Evolutionary conservation across 2,888 invertebrate species (phyloP).

Genomic region (Empis livida): DNA sequence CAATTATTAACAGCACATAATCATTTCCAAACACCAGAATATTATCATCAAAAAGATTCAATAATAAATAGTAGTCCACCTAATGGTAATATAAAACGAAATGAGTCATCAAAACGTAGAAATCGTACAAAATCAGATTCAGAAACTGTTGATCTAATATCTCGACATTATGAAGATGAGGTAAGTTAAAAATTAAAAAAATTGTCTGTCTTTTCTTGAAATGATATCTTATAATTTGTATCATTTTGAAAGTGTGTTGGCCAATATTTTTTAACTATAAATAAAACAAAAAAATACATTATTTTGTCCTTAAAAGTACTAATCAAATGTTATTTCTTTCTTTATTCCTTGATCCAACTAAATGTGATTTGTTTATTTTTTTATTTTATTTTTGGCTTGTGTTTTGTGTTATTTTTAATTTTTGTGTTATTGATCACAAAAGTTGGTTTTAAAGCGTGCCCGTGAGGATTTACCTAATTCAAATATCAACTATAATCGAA

Average conservation of each 20-base stretch:
- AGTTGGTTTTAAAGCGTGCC: slow-evolving; percentile 14
- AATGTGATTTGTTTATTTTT: no score
- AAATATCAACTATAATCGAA: neutral
- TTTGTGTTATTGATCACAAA: neutral
- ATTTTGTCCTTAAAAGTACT: no score
- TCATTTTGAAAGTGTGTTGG: no score
- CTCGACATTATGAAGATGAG: slow-evolving; percentile 1
- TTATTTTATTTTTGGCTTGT: neutral
- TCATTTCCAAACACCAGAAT: slow-evolving; percentile 5
- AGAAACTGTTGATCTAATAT: slow-evolving; percentile 4
- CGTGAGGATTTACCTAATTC: slow-evolving; percentile 9
- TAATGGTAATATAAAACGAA: neutral
- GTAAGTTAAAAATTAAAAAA: slow-evolving; percentile 1
- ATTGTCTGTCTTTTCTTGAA: neutral
- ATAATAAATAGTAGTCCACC: neutral
- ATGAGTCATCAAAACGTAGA: slow-evolving; percentile 7
- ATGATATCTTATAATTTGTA: no score
- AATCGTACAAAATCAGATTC: slow-evolving; percentile 11
- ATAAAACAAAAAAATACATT: no score
- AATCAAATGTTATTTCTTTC: no score
- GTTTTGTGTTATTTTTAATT: neutral
- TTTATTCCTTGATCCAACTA: no score
- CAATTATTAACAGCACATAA: slow-evolving; percentile 9
- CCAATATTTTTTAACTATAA: no score
- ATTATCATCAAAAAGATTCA: neutral